Conservation (phyloP, 2,113 vertebrate species). For the Dromaius novaehollandiae region DNA sequence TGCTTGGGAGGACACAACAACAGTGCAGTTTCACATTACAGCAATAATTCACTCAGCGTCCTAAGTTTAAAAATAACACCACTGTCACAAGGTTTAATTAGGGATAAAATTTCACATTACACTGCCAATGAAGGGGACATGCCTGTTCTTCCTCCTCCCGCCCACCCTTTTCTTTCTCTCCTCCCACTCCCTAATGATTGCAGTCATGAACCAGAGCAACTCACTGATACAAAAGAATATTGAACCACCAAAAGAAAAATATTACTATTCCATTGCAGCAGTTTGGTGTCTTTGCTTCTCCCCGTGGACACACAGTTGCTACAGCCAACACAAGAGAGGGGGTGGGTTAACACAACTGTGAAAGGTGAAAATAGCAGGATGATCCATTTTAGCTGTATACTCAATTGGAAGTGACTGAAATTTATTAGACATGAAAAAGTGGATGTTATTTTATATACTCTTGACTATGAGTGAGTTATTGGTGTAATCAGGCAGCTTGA, state of each 20-base stretch:
- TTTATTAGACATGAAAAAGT: background rate
- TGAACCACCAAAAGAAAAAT: background rate
- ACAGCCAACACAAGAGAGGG: background rate
- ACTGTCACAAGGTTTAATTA: background rate
- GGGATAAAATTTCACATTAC: background rate
- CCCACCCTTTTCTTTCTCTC: background rate
- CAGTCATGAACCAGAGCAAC: background rate
- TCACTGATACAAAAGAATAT: background rate
- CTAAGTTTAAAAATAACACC: slow-evolving; percentile 12
- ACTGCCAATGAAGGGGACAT: background rate
- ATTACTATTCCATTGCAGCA: background rate
- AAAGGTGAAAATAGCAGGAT: background rate
- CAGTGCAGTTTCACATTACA: background rate
- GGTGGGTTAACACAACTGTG: background rate
- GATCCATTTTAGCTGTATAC: background rate
- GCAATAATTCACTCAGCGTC: background rate
- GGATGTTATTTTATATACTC: background rate
- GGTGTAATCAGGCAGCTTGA: background rate
- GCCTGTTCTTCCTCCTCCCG: background rate
- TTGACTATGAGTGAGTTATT: background rate
- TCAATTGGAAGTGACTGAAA: background rate
- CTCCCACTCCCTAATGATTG: background rate
- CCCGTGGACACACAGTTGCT: background rate
- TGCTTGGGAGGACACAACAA: background rate
- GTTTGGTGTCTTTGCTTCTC: background rate